Evolutionary conservation across 2,797 vertebrate species (phyloP), one percentile per base, ranked within the genome.

Genomic region (Psittacula derbiana): DNA sequence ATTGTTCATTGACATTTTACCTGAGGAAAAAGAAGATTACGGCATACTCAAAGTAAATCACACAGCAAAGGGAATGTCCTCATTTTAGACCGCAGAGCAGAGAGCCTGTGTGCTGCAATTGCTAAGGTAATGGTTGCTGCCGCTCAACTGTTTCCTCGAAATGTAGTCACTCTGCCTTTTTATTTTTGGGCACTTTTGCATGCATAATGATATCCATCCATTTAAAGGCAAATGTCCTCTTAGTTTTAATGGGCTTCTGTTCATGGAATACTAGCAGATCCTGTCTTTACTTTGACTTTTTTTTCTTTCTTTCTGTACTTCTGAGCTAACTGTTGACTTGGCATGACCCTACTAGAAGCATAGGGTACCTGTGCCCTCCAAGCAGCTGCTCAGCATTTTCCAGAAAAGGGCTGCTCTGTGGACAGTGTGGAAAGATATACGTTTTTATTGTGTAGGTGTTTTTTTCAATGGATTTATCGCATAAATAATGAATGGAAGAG

Each of bases 131-230:
- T 95, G 88, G 94, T 95, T 93, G 85, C 91, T 95, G 91, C 82
- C 0, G 60, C 88, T 96, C 96, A 95, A 96, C 95, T 92, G 88
- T 95, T 96, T 97, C 92, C 86, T 96, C 49, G 4, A 97, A 97
- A 96, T 74, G 94, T 90, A 96, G 85, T 87, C 88, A 67, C 88
- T 93, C 80, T 96, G 95, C 91, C 94, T 95, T 88, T 96, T 96
- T 96, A 96, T 97, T 95, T 96, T 96, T 93, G 96, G 88, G 94
- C 92, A 95, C 90, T 96, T 97, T 88, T 95, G 95, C 94, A 93
- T 95, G 92, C 93, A 86, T 94, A 96, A 96, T 95, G 91, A 95
- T 74, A 96, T 49, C 83, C 83, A 95, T 93, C 83, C 93, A 94
- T 96, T 96, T 95, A 96, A 96, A 97, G 83, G 94, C 83, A 96